Evolutionary conservation across 2,113 vertebrate genomes (phyloP).

Genomic region (Scytalopus superciliaris): DNA sequence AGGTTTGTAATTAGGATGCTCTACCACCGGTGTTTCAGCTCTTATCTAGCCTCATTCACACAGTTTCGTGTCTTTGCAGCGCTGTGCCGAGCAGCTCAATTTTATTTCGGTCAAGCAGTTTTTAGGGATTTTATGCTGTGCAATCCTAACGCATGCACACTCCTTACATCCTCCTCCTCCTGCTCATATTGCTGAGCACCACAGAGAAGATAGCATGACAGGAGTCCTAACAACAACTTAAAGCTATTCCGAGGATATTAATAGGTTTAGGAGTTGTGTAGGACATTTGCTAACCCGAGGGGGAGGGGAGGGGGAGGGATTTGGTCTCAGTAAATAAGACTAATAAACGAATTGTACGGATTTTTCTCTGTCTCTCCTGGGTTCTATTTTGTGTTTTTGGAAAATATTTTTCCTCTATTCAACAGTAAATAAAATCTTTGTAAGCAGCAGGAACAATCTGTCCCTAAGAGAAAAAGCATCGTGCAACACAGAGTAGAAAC

Average conservation of each 20-base stretch:
- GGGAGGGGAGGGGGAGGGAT: not conserved
- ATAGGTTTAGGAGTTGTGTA: not conserved
- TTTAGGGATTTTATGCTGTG: constrained; percentile 36
- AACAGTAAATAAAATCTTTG: not conserved
- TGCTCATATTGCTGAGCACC: not conserved
- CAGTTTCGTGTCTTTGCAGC: constrained; percentile 17
- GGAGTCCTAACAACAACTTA: not conserved
- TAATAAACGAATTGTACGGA: not conserved
- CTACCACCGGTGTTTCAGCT: constrained; percentile 30
- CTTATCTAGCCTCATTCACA: constrained; percentile 31
- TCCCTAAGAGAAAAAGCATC: not conserved
- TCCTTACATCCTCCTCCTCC: not conserved
- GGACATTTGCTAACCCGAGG: not conserved
- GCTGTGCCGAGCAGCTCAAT: constrained; percentile 17
- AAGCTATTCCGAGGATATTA: not conserved
- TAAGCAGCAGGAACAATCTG: not conserved
- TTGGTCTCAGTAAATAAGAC: not conserved
- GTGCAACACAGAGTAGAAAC: not conserved
- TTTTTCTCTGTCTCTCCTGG: not conserved
- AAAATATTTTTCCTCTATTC: not conserved
- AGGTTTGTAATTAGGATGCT: constrained; percentile 47
- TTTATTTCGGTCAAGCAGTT: constrained; percentile 44
- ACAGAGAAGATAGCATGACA: not conserved
- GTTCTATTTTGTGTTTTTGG: not conserved
- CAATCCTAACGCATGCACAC: not conserved